Percentiles rank a stretch among this genome's conserved stretches.
These are phyloP conservation scores for Gonatopus flavifemur DNA, from an alignment of 1,140 invertebrate species.

Conservation along the genomic window DNA sequence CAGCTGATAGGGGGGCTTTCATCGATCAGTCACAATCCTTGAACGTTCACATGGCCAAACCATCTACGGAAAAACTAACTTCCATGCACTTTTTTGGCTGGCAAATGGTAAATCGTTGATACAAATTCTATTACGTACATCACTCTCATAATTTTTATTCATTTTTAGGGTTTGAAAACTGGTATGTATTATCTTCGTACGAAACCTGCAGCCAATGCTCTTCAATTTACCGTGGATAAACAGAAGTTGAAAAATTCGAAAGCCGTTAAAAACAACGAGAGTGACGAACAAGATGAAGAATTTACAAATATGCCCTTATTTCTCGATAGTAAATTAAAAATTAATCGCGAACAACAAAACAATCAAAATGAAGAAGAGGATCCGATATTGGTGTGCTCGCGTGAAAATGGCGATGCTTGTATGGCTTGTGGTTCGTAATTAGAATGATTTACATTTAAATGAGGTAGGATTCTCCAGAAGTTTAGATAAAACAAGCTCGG, in stretches of 20 bases:
- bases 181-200: slow-evolving; percentile 98
- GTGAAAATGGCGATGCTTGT: slow-evolving; percentile 91
- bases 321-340: slow-evolving; percentile 21
- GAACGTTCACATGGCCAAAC: slow-evolving; percentile 94
- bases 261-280: slow-evolving; percentile 17
- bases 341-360: slow-evolving; percentile 37
- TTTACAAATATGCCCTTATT: neutral
- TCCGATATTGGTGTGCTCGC: slow-evolving; percentile 77
- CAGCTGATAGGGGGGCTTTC: slow-evolving; percentile 94
- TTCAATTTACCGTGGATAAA: slow-evolving; percentile 98
- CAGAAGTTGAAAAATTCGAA: slow-evolving; percentile 63
- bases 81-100: slow-evolving; percentile 99
- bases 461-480: too few relatives aligned
- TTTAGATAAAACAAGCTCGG: neutral
- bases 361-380: slow-evolving; percentile 59
- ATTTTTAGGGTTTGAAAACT: slow-evolving; percentile 6
- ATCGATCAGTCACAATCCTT: slow-evolving; percentile 99
- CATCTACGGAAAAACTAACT: slow-evolving; percentile 90
- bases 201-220: slow-evolving; percentile 93
- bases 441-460: neutral
- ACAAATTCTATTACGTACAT: neutral
- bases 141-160: too few relatives aligned
- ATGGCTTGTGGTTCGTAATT: slow-evolving; percentile 72
- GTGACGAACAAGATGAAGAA: slow-evolving; percentile 15
- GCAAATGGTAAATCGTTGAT: slow-evolving; percentile 73